Conservation (phyloP, 64 coral and sea anemone species). For the Platygyra sinensis region DNA sequence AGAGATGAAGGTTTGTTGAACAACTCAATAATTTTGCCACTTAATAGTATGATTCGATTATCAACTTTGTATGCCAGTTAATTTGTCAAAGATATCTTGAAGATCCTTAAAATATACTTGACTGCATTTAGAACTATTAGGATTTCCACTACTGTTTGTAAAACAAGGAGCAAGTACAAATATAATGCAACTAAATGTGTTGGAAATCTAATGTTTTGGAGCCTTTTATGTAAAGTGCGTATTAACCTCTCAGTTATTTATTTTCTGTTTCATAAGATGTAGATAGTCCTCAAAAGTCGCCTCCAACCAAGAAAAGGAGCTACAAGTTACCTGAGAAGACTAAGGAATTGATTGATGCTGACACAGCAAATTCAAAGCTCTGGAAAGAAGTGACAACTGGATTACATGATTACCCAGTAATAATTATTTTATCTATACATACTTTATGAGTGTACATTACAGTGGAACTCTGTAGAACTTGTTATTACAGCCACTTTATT, state of each 20-base stretch:
- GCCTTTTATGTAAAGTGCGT: no score
- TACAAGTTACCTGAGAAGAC: slow-evolving; percentile 58
- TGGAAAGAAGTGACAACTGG: slow-evolving; percentile 80
- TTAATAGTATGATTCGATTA: background rate
- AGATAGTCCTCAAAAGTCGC: slow-evolving; percentile 61
- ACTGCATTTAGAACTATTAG: no score
- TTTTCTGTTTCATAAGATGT: background rate
- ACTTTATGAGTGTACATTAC: background rate
- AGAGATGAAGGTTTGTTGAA: slow-evolving; percentile 49
- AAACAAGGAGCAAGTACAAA: no score
- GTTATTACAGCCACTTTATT: no score
- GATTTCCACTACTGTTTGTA: no score
- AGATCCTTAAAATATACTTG: no score
- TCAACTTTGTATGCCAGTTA: background rate
- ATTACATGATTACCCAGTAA: slow-evolving; percentile 61
- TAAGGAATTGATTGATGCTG: slow-evolving; percentile 63
- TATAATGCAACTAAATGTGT: no score
- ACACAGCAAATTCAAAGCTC: slow-evolving; percentile 77
- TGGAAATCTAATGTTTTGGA: no score
- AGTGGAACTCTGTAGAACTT: no score
- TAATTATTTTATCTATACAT: slow-evolving; percentile 19
- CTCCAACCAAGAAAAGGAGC: slow-evolving; percentile 78
- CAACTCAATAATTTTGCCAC: no score
- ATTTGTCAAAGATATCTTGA: no score
- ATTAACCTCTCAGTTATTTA: background rate